A percentile compares a stretch with the other conserved stretches of the same genome.
phyloP scores from a whole-genome alignment of 2,113 vertebrate species.

The Nothoprocta pentlandii region DNA sequence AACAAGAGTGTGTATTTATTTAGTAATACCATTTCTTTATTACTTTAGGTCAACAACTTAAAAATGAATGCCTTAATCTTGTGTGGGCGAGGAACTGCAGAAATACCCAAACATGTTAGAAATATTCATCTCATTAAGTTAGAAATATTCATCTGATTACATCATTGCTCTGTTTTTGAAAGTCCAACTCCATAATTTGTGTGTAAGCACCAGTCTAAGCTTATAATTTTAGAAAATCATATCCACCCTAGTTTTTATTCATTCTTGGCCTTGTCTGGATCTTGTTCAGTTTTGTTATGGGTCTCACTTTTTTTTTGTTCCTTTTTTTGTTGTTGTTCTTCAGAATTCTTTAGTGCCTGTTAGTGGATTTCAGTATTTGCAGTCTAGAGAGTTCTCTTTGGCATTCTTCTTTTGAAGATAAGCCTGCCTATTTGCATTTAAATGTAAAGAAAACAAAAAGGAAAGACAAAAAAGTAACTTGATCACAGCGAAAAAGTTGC shows the following conservation, averaged over 20 bases:
- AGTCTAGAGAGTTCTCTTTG: neutral
- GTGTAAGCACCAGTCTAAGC: neutral
- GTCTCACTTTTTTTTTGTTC: neutral
- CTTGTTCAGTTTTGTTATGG: neutral
- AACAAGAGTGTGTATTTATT: neutral
- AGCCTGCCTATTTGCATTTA: neutral
- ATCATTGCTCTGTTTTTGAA: neutral
- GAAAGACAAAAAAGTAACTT: neutral
- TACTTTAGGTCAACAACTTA: neutral
- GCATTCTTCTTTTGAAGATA: neutral
- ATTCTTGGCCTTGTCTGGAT: neutral
- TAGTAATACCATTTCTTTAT: neutral
- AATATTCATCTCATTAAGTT: neutral
- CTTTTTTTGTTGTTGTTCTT: neutral
- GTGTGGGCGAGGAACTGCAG: neutral
- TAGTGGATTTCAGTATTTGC: neutral
- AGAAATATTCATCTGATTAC: neutral
- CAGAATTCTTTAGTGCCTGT: neutral
- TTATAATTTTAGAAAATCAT: neutral
- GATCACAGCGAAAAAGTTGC: neutral
- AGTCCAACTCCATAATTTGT: neutral
- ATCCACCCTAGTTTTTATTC: neutral
- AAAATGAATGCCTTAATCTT: constrained; percentile 22
- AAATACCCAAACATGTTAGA: neutral
- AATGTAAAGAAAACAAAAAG: neutral